Evolutionary conservation across 2,888 invertebrate species (phyloP), one percentile per base, ranked within the genome.

Genomic region (Pollenia griseotomentosa): DNA sequence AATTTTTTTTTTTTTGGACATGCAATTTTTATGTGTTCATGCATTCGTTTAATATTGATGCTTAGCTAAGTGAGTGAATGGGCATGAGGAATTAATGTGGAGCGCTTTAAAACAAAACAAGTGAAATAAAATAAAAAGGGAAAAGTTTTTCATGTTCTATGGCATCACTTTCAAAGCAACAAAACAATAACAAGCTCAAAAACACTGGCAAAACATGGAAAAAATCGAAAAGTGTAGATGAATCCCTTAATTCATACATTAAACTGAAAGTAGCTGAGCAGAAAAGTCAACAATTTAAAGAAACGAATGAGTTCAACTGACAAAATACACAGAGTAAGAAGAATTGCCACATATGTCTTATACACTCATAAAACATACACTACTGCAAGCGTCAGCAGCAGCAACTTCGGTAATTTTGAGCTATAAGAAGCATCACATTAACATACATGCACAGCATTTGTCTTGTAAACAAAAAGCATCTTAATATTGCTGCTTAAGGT

Each of bases 141-240:
- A 71, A 80, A 71, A 53, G 42, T 51, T 65, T 14, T 6, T 83
- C 40, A 33, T 33, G 33, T 70, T 57, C 48, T 57, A n/a, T 74
- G 40, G 78, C 86, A 86, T 85, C 82, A 85, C 73, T 85, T 68
- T 61, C 61, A 85, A 33, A 63, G 53, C 85, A 65, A 65, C 51
- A 78, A 73, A 73, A 63, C n/a, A 57, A 16, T 65, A 66, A 70
- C 81, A 80, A 65, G 78, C 61, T 55, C 33, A 55, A 80, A 70
- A 71, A 73, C n/a, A 23, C 68, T 51, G 2, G 10, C 63, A 33
- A 44, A 55, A 57, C 19, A 53, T 46, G 23, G 33, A 77, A 78
- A 61, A 78, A 78, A 81, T 73, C 46, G 57, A 65, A 77, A 57
- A 77, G 71, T 68, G 53, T 59, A 23, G 57, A 66, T 80, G 55